Base-by-base conservation (phyloP, 2,113 vertebrate species). In the Strix uralensis region DNA sequence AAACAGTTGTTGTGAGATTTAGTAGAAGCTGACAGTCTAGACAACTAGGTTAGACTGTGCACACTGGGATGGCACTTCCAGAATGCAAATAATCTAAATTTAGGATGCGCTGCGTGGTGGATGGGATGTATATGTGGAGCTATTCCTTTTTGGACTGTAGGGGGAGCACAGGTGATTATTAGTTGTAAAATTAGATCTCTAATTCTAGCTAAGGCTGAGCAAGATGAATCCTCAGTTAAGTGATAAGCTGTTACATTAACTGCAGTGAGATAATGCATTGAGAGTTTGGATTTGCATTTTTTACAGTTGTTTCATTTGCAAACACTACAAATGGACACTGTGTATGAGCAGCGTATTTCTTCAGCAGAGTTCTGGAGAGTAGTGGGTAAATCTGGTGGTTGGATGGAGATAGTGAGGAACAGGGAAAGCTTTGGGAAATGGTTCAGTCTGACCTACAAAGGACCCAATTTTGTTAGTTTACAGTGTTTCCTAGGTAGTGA, bases 371-470 rank as follows among this genome's bases (percentile, higher is more conserved):
- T 75, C 49, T 85, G 72, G 47, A 75, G 42, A 27, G 27, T 2
- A 26, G 36, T 4, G 40, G 2, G 12, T 13, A 3, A 16, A 42
- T 21, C 23, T 73, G 89, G 13, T 0, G 0, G 36, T 7, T 40
- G 61, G 22, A 27, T 49, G 36, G 44, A 74, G 46, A 21, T 25
- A 15, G 49, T 40, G 66, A 80, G 52, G 67, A 51, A 23, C 16
- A 13, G 61, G 46, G 19, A 57, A 29, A 3, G 40, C 55, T 40
- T 42, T 51, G 65, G 42, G 63, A 46, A 46, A 4, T 46, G 34
- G 11, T 70, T 92, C 46, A 2, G 57, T 47, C 57, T 81, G 69
- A 34, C 51, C 18, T 17, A 5, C 5, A 14, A 15, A 90, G 58
- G 36, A 49, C 25, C 8, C 16, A 0, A 3, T 11, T 54, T 17